phyloP scores from a whole-genome alignment of 2,113 vertebrate genomes.

The Edolisoma coerulescens region DNA sequence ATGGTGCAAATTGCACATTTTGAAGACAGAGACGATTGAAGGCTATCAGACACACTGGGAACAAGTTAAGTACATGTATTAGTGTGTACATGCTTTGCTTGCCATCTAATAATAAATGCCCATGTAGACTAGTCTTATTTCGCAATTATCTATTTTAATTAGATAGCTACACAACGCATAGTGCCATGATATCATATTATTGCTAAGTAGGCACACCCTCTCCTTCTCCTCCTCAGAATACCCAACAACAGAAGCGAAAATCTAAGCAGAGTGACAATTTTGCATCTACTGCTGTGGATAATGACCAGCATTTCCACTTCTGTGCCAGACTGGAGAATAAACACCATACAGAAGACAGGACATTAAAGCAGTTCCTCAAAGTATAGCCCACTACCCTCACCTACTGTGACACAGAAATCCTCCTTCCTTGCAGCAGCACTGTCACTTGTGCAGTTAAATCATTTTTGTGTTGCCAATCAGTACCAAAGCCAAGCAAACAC shows the following conservation, averaged over 20 bases:
- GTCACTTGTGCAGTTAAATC: background rate
- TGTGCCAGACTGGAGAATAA: background rate
- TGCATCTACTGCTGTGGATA: background rate
- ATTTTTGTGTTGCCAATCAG: background rate
- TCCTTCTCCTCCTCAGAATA: background rate
- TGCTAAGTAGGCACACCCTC: background rate
- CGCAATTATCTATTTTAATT: background rate
- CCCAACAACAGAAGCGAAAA: background rate
- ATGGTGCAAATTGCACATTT: background rate
- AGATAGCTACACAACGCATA: background rate
- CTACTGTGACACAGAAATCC: background rate
- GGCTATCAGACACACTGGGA: fast-evolving
- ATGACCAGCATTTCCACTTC: background rate
- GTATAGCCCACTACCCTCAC: background rate
- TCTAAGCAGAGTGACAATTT: background rate
- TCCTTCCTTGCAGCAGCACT: background rate
- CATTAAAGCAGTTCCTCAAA: background rate
- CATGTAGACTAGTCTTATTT: background rate
- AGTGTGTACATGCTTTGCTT: background rate
- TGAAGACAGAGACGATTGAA: background rate
- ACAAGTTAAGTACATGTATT: background rate
- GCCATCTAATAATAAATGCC: background rate
- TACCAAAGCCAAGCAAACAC: background rate
- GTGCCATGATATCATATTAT: background rate
- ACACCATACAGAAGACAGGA: fast-evolving